Base-by-base conservation (phyloP, 2,113 vertebrate species). In the Paradoxurus hermaphroditus region DNA sequence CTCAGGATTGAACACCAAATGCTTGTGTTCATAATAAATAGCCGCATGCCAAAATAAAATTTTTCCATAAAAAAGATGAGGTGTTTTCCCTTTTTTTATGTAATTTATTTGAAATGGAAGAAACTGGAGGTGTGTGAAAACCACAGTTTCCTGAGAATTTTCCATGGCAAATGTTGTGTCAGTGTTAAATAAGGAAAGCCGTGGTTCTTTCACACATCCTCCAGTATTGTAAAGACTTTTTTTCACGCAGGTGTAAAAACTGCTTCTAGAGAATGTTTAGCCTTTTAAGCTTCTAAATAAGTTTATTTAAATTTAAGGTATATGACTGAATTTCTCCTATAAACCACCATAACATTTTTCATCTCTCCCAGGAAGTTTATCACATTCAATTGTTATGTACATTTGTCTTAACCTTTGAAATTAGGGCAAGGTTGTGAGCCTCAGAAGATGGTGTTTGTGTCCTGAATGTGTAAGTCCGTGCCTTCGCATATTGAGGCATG, bases 111-210 rank as follows among this genome's bases (percentile, higher is more conserved):
- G 89, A 97, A 98, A 97, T 98, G 86, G 88, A 98, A 98, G 92
- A 98, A 97, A 91, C 89, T 90, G 62, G 94, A 96, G 93, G 93
- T 97, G 51, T 98, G 93, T 97, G 97, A 98, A 98, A 98, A 94
- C 96, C 96, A 96, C 97, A 97, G 93, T 98, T 98, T 98, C 96
- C 97, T 98, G 95, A 98, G 97, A 98, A 96, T 97, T 98, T 98
- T 98, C 98, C 92, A 77, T 98, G 95, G 98, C 96, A 98, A 98
- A 98, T 93, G 97, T 83, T 96, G 96, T 98, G 90, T 97, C 97
- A 97, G 27, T 31, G 29, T 98, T 98, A 97, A 98, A 97, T 93
- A 98, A 91, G 92, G 98, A 97, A 98, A 97, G 41, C 90, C 98
- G 93, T 98, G 95, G 95, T 98, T 97, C 97, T 68, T 78, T 94